Evolutionary conservation across 2,797 vertebrate genomes (phyloP), one percentile per base, ranked within the genome.

Genomic region (Spatula versicolor): DNA sequence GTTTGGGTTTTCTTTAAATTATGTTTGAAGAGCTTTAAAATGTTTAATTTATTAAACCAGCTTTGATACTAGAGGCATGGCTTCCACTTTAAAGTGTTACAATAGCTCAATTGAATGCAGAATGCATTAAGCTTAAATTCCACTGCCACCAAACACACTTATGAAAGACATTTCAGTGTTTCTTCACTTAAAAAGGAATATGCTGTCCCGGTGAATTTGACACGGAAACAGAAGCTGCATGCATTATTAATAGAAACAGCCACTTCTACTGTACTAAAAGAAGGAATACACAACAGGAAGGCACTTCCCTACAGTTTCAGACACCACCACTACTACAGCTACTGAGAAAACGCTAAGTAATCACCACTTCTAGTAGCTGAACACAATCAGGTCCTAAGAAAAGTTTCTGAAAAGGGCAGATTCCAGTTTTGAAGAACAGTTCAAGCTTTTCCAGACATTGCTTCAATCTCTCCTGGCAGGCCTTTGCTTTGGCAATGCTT

Each of bases 21-120:
- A 90, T 22, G 56, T 88, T 92, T 95, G 86, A 94, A 93, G 92
- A 95, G 83, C 52, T 93, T 90, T 87, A 86, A 92, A 94, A 95
- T 88, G 68, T 74, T 95, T 95, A 75, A 96, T 95, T 92, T 96
- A 96, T 95, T 94, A 94, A 95, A 87, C 48, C 2, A 8, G 48
- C 78, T 96, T 93, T 96, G 93, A 94, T 91, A 90, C 66, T 92
- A 92, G 60, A 96, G 75, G 68, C 90, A 84, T 26, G 75, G 41
- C 54, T 95, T 74, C 81, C 28, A 80, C 91, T 95, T 95, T 96
- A 66, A 97, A 94, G 91, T 82, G 31, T 86, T 92, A 68, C 90
- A 90, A 80, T 71, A 50, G 74, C 50, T 93, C 77, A 83, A 2
- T 12, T 72, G 86, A 95, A 87, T 11, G 41, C 6, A 72, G 94